These are phyloP conservation scores for Gonocerus acuteangulatus DNA, from an alignment of 2,888 invertebrate species.

Conservation along the genomic window DNA sequence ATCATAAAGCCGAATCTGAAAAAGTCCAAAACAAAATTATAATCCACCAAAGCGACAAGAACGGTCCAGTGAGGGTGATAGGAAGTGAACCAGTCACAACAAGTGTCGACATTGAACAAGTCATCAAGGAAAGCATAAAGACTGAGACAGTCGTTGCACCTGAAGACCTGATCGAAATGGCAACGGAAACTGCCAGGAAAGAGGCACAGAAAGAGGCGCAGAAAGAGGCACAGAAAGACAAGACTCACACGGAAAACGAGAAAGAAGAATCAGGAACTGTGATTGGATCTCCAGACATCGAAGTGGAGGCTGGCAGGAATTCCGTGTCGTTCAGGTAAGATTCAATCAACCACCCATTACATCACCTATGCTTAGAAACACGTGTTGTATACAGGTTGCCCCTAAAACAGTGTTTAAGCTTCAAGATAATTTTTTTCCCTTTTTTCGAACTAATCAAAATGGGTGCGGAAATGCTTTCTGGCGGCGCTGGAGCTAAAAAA, in stretches of 20 bases:
- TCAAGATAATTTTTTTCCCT: too few species aligned
- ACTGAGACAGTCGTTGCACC: slow-evolving; percentile 21
- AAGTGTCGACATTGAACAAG: neutral
- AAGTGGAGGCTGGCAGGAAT: slow-evolving; percentile 29
- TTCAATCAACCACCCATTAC: too few species aligned
- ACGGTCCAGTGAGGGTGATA: slow-evolving; percentile 11
- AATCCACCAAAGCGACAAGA: slow-evolving; percentile 9
- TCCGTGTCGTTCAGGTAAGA: slow-evolving; percentile 33
- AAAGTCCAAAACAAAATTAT: slow-evolving; percentile 11
- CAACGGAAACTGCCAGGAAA: slow-evolving; percentile 20
- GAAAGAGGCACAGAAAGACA: neutral
- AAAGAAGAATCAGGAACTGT: slow-evolving; percentile 20
- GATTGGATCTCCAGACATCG: slow-evolving; percentile 24
- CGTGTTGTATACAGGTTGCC: too few species aligned
- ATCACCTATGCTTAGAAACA: too few species aligned
- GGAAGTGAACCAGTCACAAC: slow-evolving; percentile 8
- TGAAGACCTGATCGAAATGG: neutral
- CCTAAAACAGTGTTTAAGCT: too few species aligned
- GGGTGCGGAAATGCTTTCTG: too few species aligned
- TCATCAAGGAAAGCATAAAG: slow-evolving; percentile 18
- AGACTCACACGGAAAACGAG: neutral
- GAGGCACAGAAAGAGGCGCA: neutral
- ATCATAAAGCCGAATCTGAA: too few species aligned
- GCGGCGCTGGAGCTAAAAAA: too few species aligned
- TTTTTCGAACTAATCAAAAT: too few species aligned